Evolutionary conservation across 2,888 invertebrate species (phyloP).

Genomic region (Hymenopus coronatus): DNA sequence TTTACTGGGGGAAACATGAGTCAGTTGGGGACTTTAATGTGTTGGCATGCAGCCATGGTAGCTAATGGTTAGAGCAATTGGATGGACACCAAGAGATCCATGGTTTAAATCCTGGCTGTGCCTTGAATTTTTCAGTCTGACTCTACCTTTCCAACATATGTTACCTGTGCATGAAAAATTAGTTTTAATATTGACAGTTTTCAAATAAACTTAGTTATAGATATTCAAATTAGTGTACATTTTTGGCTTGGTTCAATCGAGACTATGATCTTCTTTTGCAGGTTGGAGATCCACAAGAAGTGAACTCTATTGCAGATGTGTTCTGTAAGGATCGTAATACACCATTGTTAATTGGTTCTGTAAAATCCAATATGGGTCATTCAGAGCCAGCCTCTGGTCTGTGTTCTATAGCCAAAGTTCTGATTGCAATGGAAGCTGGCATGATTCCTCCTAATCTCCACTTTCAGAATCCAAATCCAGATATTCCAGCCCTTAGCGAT

Average conservation of each 20-base stretch:
- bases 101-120: too few species aligned
- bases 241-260: background rate
- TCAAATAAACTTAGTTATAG: too few species aligned
- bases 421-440: slow-evolving; percentile 90
- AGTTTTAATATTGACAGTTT: too few species aligned
- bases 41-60: too few species aligned
- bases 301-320: slow-evolving; percentile 88
- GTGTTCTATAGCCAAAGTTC: slow-evolving; percentile 84
- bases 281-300: slow-evolving; percentile 97
- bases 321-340: slow-evolving; percentile 78
- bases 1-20: too few species aligned
- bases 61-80: too few species aligned
- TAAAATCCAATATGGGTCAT: slow-evolving; percentile 99
- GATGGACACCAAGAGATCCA: too few species aligned
- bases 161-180: too few species aligned
- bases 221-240: too few species aligned
- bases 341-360: slow-evolving; percentile 89
- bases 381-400: slow-evolving; percentile 92
- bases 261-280: slow-evolving; percentile 38
- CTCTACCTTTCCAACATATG: too few species aligned
- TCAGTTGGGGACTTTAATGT: too few species aligned
- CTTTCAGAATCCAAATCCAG: slow-evolving; percentile 78
- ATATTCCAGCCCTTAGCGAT: slow-evolving; percentile 87
- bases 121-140: too few species aligned
- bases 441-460: slow-evolving; percentile 90